Evolutionary conservation across 2,888 invertebrate genomes (phyloP), one percentile per base, ranked within the genome.

Genomic region (Callinectes sapidus): DNA sequence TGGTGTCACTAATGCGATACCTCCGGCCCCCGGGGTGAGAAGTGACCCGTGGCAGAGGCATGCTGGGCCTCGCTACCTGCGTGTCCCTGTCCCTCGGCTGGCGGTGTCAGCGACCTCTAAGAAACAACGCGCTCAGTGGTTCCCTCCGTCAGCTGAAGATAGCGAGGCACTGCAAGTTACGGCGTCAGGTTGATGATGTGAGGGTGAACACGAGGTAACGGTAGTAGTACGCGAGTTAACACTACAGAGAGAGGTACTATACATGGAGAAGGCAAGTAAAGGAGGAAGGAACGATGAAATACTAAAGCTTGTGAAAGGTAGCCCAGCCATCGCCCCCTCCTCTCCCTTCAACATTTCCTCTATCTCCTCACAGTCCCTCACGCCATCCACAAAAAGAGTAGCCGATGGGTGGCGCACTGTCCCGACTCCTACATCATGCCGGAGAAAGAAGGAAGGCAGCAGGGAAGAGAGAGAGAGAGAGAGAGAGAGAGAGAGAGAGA

Each of bases 361-460:
- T 13, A 6, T 61, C 71, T 55, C 54, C 8, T 28, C 81, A 2
- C 90, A 87, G n/a, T 16, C 55, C 92, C 55, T 32, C 77, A 81
- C 5, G 23, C 87, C 48, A 13, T 42, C 61, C 18, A 54, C 48
- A 55, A 55, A 55, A 55, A 87, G 10, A 35, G 88, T 88, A 88
- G 81, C 81, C 35, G 35, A 86, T 66, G 86, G 89, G 90, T 66
- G 89, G 90, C 48, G 92, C 86, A 90, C 90, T 92, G 92, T 90
- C 35, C 81, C 87, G 90, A 90, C 92, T 92, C 92, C 92, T 92
- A 92, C 92, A 92, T 92, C 92, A 92, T 48, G 87, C 87, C 54
- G 55, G 54, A 92, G 89, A 92, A 87, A 92, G 90, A 92, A 85
- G 90, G 54, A 54, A 85, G 85, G 81, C 81, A 85, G 48, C 55